Percentiles rank a stretch among this genome's conserved stretches.
phyloP scores from a whole-genome alignment of 1,140 invertebrate species.

The Saccostrea glomerata region DNA sequence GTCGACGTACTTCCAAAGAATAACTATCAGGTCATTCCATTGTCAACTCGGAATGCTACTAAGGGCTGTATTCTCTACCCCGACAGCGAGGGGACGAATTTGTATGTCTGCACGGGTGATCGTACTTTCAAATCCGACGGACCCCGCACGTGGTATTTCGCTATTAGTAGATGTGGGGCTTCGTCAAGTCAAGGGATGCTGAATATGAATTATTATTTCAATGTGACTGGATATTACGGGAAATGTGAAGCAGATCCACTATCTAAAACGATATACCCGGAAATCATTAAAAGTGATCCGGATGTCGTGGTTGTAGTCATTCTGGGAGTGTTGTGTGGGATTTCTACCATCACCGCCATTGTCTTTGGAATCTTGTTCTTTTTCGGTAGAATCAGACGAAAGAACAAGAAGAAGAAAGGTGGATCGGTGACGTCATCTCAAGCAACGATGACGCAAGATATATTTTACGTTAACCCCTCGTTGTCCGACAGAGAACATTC shows the following conservation, averaged over 20 bases:
- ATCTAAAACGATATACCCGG: constrained; percentile 65
- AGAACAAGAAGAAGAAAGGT: constrained; percentile 65
- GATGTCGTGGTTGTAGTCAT: constrained; percentile 61
- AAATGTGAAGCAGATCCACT: constrained; percentile 74
- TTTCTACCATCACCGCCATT: constrained; percentile 68
- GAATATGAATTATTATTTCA: constrained; percentile 73
- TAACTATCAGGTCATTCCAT: constrained; percentile 74
- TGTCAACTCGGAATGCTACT: constrained; percentile 65
- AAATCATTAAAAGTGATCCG: constrained; percentile 54
- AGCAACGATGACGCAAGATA: constrained; percentile 76
- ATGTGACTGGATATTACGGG: constrained; percentile 74
- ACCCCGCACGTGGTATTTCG: constrained; percentile 73
- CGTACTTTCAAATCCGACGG: constrained; percentile 71
- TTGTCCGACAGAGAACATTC: constrained; percentile 71
- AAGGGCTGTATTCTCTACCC: constrained; percentile 69
- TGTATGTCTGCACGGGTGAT: constrained; percentile 72
- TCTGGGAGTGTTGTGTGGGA: constrained; percentile 71
- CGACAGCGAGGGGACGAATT: constrained; percentile 58
- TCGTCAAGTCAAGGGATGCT: constrained; percentile 48
- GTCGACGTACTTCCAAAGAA: constrained; percentile 64
- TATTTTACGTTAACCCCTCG: constrained; percentile 76
- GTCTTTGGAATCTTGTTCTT: constrained; percentile 72
- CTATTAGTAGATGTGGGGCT: constrained; percentile 67
- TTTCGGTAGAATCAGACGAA: constrained; percentile 62
- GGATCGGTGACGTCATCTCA: constrained; percentile 76